phyloP scores from a whole-genome alignment of 2,113 vertebrate species.

The Jacana jacana region DNA sequence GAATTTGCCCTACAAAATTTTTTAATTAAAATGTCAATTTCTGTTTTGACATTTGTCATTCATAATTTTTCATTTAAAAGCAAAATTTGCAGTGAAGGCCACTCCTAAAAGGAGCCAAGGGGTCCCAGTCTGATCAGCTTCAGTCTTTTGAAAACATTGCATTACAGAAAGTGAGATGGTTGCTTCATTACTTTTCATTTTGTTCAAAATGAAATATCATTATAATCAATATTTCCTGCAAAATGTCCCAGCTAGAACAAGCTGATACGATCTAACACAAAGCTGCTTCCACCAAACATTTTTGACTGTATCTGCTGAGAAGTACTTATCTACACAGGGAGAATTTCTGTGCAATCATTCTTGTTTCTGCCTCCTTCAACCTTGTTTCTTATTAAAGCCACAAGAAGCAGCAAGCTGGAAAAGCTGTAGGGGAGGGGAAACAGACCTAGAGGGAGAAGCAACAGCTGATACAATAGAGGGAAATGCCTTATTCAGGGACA shows the following conservation, averaged over 20 bases:
- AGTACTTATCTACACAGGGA: not conserved
- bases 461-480: not conserved
- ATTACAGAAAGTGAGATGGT: not conserved
- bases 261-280: not conserved
- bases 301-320: not conserved
- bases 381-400: conserved; percentile 3
- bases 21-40: conserved; percentile 27
- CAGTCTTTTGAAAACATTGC: not conserved
- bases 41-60: not conserved
- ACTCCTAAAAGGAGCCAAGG: not conserved
- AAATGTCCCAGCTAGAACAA: not conserved
- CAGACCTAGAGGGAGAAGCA: not conserved
- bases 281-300: not conserved
- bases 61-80: conserved; percentile 1
- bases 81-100: not conserved
- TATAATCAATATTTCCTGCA: conserved; percentile 12
- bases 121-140: not conserved
- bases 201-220: not conserved
- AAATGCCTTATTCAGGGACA: not conserved
- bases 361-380: not conserved
- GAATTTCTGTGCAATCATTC: not conserved
- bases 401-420: not conserved
- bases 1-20: not conserved
- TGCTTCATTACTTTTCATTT: not conserved
- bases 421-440: not conserved